Evolutionary conservation across 2,113 vertebrate species (phyloP), one percentile per base, ranked within the genome.

Genomic region (Procavia capensis): DNA sequence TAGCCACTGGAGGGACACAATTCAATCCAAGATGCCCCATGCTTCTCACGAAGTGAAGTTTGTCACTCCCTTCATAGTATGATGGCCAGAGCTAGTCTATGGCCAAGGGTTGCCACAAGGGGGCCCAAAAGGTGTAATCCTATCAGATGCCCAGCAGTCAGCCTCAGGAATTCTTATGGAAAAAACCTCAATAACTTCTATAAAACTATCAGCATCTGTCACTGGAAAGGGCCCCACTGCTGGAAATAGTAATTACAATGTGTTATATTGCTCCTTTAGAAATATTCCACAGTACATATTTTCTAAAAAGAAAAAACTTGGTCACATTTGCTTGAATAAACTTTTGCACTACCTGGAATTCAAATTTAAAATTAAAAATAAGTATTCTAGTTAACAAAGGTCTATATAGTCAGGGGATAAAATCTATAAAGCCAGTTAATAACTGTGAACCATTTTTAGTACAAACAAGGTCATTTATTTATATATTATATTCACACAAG

Each of bases 391-490:
- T 45, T 91, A 92, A 11, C 41, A 88, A 54, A 87, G 36, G 31
- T 63, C n/a, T 59, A 61, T 24, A 39, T 24, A 78, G 66, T 75
- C 27, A 72, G 59, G 8, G 31, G 31, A 25, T 54, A 88, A 87
- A 80, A 66, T 39, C 70, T 85, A 25, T 3, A 82, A 89, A 92
- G 31, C 20, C 64, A 91, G 66, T 36, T 92, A 11, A 82, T 91
- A 29, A 80, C 64, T 88, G 92, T 72, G 72, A 95, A 45, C 45
- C 27, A 75, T 91, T 70, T 68, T 87, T 87, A 31, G 47, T 70
- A 85, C 20, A 85, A 68, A 22, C 24, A 85, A 84, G 57, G n/a
- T 76, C 47, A 95, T 47, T 95, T 87, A 70, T 82, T 94, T 94
- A 36, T 89, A 34, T 80, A 83, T 36, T 47, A 64, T 84, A 68